A percentile compares a stretch with the other conserved stretches of the same genome.
Evolutionary conservation across 2,797 vertebrate genomes (phyloP).

Genomic region (Myripristis jacobus): DNA sequence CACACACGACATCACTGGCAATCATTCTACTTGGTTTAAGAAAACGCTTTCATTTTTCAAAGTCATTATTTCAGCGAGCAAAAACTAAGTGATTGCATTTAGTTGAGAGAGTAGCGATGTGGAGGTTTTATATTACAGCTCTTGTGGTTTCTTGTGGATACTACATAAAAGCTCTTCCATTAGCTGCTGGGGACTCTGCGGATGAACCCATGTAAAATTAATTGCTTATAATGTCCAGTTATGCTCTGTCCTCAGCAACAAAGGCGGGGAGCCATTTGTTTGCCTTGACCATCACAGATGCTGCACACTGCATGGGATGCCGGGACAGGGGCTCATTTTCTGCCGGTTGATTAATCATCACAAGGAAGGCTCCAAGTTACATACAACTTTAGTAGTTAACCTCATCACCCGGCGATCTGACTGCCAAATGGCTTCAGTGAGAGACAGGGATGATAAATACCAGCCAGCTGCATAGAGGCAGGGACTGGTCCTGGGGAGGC

Average conservation of each 20-base stretch:
- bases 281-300: slow-evolving; percentile 85
- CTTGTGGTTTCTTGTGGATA: slow-evolving; percentile 47
- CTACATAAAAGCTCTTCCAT: slow-evolving; percentile 68
- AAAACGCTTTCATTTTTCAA: background rate
- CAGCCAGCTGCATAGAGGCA: slow-evolving; percentile 80
- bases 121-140: slow-evolving; percentile 30
- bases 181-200: slow-evolving; percentile 77
- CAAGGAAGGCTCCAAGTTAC: slow-evolving; percentile 89
- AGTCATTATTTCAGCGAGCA: background rate
- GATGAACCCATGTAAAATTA: slow-evolving; percentile 83
- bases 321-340: slow-evolving; percentile 80
- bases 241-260: slow-evolving; percentile 82
- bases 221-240: slow-evolving; percentile 84
- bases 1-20: slow-evolving; percentile 12
- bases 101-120: slow-evolving; percentile 24
- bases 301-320: slow-evolving; percentile 84
- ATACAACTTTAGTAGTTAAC: slow-evolving; percentile 97
- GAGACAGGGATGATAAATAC: slow-evolving; percentile 90
- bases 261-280: slow-evolving; percentile 86
- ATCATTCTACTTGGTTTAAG: background rate
- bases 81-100: slow-evolving; percentile 11
- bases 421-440: slow-evolving; percentile 90
- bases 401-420: slow-evolving; percentile 89
- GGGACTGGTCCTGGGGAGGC: slow-evolving; percentile 74
- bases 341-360: slow-evolving; percentile 93